A percentile compares a stretch with the other conserved stretches of the same genome.
phyloP scores from a whole-genome alignment of 2,797 vertebrate species.

The Cheirogaleus major region DNA sequence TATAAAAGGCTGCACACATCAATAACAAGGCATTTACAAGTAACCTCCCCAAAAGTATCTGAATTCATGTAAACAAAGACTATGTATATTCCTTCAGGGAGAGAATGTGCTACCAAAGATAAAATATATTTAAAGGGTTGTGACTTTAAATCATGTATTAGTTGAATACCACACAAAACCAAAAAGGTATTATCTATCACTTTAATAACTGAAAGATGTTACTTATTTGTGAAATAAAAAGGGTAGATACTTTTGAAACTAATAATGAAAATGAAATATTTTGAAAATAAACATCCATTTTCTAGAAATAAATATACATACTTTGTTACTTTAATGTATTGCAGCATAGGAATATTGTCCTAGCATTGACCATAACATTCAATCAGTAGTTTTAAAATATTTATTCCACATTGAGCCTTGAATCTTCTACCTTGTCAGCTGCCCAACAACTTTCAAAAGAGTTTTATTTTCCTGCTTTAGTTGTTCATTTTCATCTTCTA shows the following conservation, averaged over 20 bases:
- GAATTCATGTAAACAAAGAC: slow-evolving; percentile 86
- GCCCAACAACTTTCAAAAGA: slow-evolving; percentile 98
- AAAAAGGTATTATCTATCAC: slow-evolving; percentile 63
- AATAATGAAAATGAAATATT: slow-evolving; percentile 78
- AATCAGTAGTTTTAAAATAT: slow-evolving; percentile 88
- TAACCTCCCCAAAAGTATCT: slow-evolving; percentile 76
- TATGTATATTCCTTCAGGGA: slow-evolving; percentile 75
- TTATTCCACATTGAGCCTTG: slow-evolving; percentile 77
- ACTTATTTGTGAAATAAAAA: slow-evolving; percentile 70
- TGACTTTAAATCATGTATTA: slow-evolving; percentile 71
- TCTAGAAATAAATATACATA: slow-evolving; percentile 89
- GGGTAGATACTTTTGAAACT: slow-evolving; percentile 75
- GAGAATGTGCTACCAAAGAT: slow-evolving; percentile 76
- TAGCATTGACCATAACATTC: slow-evolving; percentile 83
- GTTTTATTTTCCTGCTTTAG: slow-evolving; percentile 99
- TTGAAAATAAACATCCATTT: slow-evolving; percentile 85
- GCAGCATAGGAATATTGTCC: slow-evolving; percentile 82
- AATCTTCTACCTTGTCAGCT: slow-evolving; percentile 98
- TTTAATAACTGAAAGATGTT: slow-evolving; percentile 69
- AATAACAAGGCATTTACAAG: slow-evolving; percentile 80
- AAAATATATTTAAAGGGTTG: slow-evolving; percentile 75
- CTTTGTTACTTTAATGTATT: slow-evolving; percentile 82
- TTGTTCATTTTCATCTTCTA: slow-evolving; percentile 99
- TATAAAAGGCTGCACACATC: slow-evolving; percentile 72
- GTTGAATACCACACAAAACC: slow-evolving; percentile 75